A percentile compares a stretch with the other conserved stretches of the same genome.
These are phyloP conservation scores for Fissipunctia ypsillon DNA, from an alignment of 2,888 invertebrate genomes.

Conservation along the genomic window DNA sequence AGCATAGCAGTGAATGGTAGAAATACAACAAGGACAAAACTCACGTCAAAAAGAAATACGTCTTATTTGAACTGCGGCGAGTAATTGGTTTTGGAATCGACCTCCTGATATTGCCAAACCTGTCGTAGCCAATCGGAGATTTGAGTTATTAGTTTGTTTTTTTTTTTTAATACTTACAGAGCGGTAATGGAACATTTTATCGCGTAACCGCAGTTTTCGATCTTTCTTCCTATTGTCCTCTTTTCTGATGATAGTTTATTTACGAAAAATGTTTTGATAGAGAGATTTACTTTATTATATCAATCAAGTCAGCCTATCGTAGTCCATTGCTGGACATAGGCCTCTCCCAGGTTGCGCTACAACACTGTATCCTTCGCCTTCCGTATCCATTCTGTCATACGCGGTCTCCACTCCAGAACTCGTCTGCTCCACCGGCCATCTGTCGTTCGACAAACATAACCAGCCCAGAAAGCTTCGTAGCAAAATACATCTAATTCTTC, in stretches of 20 bases:
- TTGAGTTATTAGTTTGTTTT: slow-evolving; percentile 77
- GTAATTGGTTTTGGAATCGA: slow-evolving; percentile 80
- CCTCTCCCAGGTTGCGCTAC: too few relatives aligned
- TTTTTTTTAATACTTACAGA: slow-evolving; percentile 45
- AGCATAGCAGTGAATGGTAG: slow-evolving; percentile 42
- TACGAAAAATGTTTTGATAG: not conserved
- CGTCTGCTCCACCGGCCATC: too few relatives aligned
- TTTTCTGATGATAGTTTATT: slow-evolving; percentile 3
- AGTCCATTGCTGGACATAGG: too few relatives aligned
- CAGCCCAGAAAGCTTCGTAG: too few relatives aligned
- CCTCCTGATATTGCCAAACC: slow-evolving; percentile 74
- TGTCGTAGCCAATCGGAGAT: slow-evolving; percentile 71
- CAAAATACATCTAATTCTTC: not conserved
- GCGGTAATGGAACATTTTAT: slow-evolving; percentile 53
- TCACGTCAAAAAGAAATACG: slow-evolving; percentile 71
- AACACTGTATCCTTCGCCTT: too few relatives aligned
- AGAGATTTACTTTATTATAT: not conserved
- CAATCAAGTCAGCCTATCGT: too few relatives aligned
- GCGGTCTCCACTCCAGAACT: too few relatives aligned
- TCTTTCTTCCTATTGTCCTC: not conserved
- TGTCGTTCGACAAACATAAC: too few relatives aligned
- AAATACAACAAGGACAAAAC: slow-evolving; percentile 63
- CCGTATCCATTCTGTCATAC: too few relatives aligned
- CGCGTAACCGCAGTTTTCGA: slow-evolving; percentile 38
- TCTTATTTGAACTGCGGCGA: slow-evolving; percentile 71